phyloP scores from a whole-genome alignment of 2,888 invertebrate species.

The Priapulus caudatus region DNA sequence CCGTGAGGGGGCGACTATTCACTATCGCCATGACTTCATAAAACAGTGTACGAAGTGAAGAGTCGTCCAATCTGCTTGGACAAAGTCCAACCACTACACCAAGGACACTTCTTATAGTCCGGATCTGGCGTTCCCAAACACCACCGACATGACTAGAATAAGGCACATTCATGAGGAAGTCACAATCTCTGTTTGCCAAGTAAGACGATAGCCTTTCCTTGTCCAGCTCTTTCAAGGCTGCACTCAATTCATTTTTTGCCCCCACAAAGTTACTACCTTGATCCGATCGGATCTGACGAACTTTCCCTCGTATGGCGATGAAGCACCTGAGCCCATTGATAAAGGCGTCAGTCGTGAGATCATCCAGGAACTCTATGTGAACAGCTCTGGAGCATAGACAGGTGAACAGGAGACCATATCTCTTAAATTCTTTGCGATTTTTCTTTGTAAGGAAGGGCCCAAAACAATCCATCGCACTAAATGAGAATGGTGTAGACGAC shows the following conservation, averaged over 20 bases:
- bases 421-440: slow-evolving; percentile 20
- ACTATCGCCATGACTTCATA: slow-evolving; percentile 16
- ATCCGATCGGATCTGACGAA: slow-evolving; percentile 15
- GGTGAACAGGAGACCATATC: slow-evolving; percentile 21
- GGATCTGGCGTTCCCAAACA: slow-evolving; percentile 20
- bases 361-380: slow-evolving; percentile 19
- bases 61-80: slow-evolving; percentile 14
- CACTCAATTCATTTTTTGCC: slow-evolving; percentile 14
- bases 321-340: too few relatives aligned
- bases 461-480: too few relatives aligned
- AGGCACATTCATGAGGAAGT: slow-evolving; percentile 19
- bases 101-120: slow-evolving; percentile 16
- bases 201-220: slow-evolving; percentile 4
- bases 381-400: slow-evolving; percentile 22
- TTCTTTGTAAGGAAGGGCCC: slow-evolving; percentile 21
- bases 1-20: slow-evolving; percentile 16
- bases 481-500: too few relatives aligned
- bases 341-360: slow-evolving; percentile 21
- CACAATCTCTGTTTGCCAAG: slow-evolving; percentile 1
- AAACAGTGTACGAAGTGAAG: slow-evolving; percentile 17
- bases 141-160: slow-evolving; percentile 21
- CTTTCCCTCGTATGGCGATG: slow-evolving; percentile 11
- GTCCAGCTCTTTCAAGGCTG: slow-evolving; percentile 14
- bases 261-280: slow-evolving; percentile 20
- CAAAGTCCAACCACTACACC: slow-evolving; percentile 9